Conservation (phyloP, 92 coral and sea anemone species). For the Epizoanthus scotinus region DNA sequence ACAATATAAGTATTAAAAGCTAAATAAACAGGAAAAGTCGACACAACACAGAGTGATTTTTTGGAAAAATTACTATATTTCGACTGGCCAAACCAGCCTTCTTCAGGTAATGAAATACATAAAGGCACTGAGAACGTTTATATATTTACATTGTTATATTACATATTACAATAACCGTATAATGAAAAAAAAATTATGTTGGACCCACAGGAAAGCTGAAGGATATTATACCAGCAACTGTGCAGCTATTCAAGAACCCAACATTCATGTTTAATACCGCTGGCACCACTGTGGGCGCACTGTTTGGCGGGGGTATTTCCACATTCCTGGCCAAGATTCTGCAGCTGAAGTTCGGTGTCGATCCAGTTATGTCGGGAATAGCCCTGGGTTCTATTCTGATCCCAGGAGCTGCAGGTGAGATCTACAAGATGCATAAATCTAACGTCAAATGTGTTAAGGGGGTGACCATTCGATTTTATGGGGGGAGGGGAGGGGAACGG, state of each 20-base stretch:
- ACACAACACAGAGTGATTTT: no score
- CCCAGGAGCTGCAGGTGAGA: constrained; percentile 56
- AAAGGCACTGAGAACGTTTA: no score
- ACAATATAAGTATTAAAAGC: no score
- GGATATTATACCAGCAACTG: constrained; percentile 80
- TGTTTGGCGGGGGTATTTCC: constrained; percentile 59
- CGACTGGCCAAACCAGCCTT: no score
- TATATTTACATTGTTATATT: no score
- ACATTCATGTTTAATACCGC: constrained; percentile 80
- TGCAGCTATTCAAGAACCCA: constrained; percentile 73
- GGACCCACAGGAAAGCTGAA: constrained; percentile 34
- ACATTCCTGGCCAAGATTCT: constrained; percentile 76
- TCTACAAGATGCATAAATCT: neutral
- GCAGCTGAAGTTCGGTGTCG: constrained; percentile 71
- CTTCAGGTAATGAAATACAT: no score
- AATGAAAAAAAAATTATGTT: no score
- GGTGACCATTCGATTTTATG: no score
- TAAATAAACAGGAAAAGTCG: no score
- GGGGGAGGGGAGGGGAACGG: neutral
- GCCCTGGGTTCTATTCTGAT: constrained; percentile 59
- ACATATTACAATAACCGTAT: no score
- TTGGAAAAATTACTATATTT: no score
- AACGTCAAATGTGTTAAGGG: no score
- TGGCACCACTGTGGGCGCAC: constrained; percentile 63
- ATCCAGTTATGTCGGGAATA: constrained; percentile 62